Conservation (phyloP, 2,888 invertebrate species). For the Caradrina clavipalpis region DNA sequence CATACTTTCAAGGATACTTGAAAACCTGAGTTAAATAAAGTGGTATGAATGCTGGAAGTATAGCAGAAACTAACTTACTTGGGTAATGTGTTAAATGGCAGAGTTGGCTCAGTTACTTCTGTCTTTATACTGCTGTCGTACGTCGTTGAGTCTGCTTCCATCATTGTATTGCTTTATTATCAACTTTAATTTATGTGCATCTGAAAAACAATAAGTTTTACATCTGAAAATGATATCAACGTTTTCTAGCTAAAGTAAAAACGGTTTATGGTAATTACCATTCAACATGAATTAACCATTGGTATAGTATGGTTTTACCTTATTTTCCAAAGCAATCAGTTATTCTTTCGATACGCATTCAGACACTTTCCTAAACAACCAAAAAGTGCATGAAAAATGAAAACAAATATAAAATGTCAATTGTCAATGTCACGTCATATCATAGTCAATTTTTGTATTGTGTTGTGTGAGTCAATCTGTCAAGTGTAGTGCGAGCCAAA, state of each 20-base stretch:
- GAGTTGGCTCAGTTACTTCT: constrained; percentile 66
- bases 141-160: constrained; percentile 90
- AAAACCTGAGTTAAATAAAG: neutral
- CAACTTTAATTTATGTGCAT: constrained; percentile 19
- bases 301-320: neutral
- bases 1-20: too few species aligned
- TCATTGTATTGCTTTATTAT: constrained; percentile 48
- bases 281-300: neutral
- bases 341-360: too few species aligned
- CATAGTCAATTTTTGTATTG: too few species aligned
- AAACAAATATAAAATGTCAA: too few species aligned
- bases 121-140: constrained; percentile 77
- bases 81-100: constrained; percentile 79
- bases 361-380: too few species aligned
- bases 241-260: too few species aligned
- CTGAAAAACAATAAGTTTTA: constrained; percentile 11
- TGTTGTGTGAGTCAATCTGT: too few species aligned
- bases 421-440: too few species aligned
- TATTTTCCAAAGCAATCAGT: neutral
- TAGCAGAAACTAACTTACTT: constrained; percentile 69
- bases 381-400: too few species aligned
- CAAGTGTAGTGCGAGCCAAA: too few species aligned
- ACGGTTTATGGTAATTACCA: too few species aligned
- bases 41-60: neutral
- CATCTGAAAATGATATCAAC: too few species aligned